Percentiles rank a stretch among this genome's conserved stretches.
Evolutionary conservation across 2,888 invertebrate genomes (phyloP).

Genomic region (Malthinus flaveolus): DNA sequence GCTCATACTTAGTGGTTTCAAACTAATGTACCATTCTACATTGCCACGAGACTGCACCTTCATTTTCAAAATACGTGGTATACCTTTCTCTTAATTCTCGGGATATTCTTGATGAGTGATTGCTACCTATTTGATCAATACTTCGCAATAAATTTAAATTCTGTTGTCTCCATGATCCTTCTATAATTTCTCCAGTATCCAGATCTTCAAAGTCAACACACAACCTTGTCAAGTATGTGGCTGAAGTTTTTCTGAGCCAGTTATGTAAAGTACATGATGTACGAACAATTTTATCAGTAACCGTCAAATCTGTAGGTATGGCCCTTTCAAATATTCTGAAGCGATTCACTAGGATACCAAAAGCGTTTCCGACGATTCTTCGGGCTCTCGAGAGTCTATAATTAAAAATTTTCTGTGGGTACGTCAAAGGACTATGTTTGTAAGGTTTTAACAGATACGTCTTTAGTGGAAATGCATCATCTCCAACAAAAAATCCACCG

Average conservation of each 20-base stretch:
- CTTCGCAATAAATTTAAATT: neutral
- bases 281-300: slow-evolving; percentile 11
- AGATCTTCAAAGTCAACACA: slow-evolving; percentile 9
- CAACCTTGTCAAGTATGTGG: neutral
- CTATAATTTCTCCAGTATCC: slow-evolving; percentile 10
- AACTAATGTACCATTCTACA: slow-evolving; percentile 7
- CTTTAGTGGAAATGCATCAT: too few relatives aligned
- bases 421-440: slow-evolving; percentile 14
- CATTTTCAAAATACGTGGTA: neutral
- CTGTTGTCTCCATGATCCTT: neutral
- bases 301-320: neutral
- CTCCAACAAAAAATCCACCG: neutral
- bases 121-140: neutral
- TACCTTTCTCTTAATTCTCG: slow-evolving; percentile 3
- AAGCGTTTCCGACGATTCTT: neutral
- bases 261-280: slow-evolving; percentile 7
- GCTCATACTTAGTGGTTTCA: neutral
- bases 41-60: slow-evolving; percentile 6
- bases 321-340: slow-evolving; percentile 8
- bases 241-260: slow-evolving; percentile 2
- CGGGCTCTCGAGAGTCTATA: neutral
- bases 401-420: neutral
- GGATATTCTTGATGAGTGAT: neutral
- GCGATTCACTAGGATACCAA: slow-evolving; percentile 6
- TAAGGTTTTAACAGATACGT: too few relatives aligned